Conservation (phyloP, 1,140 invertebrate species). For the Meloidogyne exigua region DNA sequence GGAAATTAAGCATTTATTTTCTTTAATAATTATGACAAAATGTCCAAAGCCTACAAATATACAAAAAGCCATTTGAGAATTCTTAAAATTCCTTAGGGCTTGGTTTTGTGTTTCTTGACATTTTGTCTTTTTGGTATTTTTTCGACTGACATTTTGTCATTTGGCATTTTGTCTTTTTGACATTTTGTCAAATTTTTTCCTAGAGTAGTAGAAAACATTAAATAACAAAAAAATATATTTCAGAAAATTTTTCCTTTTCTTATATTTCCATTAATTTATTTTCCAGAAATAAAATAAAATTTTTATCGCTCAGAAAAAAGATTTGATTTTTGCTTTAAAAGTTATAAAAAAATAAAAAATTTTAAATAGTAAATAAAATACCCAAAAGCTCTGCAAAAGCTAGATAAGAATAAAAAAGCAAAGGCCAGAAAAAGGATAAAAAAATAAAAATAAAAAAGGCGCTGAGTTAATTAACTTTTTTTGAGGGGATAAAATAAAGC, state of each 20-base stretch:
- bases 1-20: background rate
- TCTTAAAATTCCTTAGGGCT: no score
- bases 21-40: no score
- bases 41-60: no score
- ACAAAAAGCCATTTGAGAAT: no score
- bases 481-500: background rate
- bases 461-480: background rate
- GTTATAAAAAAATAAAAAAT: background rate
- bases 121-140: no score
- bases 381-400: background rate
- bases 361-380: background rate
- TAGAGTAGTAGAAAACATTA: background rate
- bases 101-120: no score
- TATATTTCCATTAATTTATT: background rate
- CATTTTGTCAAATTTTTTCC: background rate
- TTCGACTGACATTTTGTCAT: no score
- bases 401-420: background rate
- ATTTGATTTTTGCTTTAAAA: background rate
- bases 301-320: background rate
- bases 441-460: background rate
- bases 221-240: background rate
- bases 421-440: background rate
- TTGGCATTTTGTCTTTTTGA: background rate
- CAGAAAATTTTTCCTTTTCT: background rate
- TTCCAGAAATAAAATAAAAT: background rate